These are phyloP conservation scores for Aldrovandia affinis DNA, from an alignment of 2,797 vertebrate species.

Conservation along the genomic window DNA sequence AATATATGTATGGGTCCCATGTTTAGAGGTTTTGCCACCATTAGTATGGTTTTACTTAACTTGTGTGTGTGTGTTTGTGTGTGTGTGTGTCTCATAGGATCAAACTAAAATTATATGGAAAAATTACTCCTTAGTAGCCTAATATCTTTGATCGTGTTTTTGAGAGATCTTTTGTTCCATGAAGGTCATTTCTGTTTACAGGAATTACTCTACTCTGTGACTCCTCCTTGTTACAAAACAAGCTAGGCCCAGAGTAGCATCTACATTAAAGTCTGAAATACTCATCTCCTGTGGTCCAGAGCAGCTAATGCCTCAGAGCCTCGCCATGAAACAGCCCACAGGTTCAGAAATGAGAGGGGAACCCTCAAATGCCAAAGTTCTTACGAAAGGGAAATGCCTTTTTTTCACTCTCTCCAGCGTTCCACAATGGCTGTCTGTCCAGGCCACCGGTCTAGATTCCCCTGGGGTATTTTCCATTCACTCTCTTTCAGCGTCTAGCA, in stretches of 20 bases:
- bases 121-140: not conserved
- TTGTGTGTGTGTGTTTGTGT: not conserved
- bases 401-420: slow-evolving; percentile 30
- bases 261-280: not conserved
- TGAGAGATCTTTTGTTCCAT: not conserved
- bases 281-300: no score
- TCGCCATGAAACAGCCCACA: not conserved
- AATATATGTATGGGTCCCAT: no score
- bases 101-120: not conserved
- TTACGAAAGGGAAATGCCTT: slow-evolving; percentile 63
- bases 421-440: slow-evolving; percentile 71
- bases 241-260: no score
- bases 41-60: no score
- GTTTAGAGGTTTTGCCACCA: no score
- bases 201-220: slow-evolving; percentile 16
- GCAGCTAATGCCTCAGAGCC: not conserved
- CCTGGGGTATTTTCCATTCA: slow-evolving; percentile 64
- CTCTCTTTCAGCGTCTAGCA: slow-evolving; percentile 58
- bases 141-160: not conserved
- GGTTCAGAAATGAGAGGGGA: slow-evolving; percentile 42
- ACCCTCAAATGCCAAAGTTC: slow-evolving; percentile 55
- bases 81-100: not conserved
- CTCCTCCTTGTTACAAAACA: not conserved
- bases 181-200: not conserved
- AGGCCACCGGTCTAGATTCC: slow-evolving; percentile 61